Base-by-base conservation (phyloP, 2,113 vertebrate genomes). In the Tonatia bakeri region DNA sequence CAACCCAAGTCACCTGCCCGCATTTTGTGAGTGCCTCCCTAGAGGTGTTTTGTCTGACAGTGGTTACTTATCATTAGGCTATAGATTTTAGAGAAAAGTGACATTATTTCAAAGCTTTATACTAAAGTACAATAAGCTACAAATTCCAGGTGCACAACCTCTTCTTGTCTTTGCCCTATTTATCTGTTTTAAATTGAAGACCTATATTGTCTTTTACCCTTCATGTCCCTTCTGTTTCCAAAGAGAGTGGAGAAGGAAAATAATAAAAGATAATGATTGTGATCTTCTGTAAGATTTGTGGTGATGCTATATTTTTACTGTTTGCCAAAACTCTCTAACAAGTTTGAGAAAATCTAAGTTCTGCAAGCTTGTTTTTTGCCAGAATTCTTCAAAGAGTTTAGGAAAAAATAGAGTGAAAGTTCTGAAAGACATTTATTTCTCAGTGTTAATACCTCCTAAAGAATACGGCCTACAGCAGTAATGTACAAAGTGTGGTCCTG, bases 111-210 rank as follows among this genome's bases (percentile, higher is more conserved):
- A 64, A 69, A 86, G 56, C 33, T 85, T 65, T 82, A 43, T 72
- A 36, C 24, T 50, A 40, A 36, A 5, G 12, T 47, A 85, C 90
- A 90, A 94, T 59, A 61, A 72, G 36, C 17, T 75, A 61, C 56
- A 69, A 79, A 87, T 64, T 87, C 33, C 11, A 90, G 47, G 52
- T 45, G 72, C 14, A 72, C 8, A 13, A 84, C 85, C n/a, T 61
- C 50, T 52, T 87, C 76, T 36, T 61, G 24, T 73, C n/a, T 79
- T 50, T 91, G 38, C 38, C 11, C 54, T 81, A 64, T n/a, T 31
- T 19, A 26, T 79, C 24, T 93, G 33, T 95, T 94, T 93, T 50
- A 90, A 88, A 67, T 56, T 5, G 26, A 94, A 96, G 36, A 6
- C 3, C 26, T 64, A 1, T 7, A 26, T 28, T 50, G 22, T 43